These are phyloP conservation scores for Villa cingulata DNA, from an alignment of 2,888 invertebrate species.

Conservation along the genomic window DNA sequence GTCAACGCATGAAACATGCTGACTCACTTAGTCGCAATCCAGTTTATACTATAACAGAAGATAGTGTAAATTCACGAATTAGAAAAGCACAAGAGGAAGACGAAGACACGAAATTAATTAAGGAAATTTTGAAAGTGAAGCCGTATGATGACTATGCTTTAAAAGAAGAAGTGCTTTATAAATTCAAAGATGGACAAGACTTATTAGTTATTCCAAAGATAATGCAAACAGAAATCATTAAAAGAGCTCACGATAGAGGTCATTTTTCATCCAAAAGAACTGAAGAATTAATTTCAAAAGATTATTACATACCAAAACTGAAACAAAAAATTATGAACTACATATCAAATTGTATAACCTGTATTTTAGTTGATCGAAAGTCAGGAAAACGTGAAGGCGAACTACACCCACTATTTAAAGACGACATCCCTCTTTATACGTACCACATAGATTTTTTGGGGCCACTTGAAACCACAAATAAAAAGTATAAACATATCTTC, in stretches of 20 bases:
- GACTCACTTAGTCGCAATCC: neutral
- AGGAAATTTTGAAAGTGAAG: too few species aligned
- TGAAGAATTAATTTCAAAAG: too few species aligned
- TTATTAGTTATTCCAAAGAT: too few species aligned
- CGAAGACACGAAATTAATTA: too few species aligned
- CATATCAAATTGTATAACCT: constrained; percentile 1
- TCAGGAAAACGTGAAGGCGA: constrained; percentile 14
- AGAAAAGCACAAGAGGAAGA: too few species aligned
- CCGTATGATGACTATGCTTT: too few species aligned
- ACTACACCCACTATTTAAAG: constrained; percentile 13
- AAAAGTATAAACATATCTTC: constrained; percentile 20
- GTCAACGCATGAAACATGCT: neutral
- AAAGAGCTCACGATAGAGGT: too few species aligned
- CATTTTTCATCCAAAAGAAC: too few species aligned
- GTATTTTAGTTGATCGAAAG: constrained; percentile 6
- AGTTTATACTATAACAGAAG: neutral
- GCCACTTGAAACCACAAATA: constrained; percentile 21
- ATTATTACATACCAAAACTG: constrained; percentile 1
- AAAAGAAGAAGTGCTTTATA: too few species aligned
- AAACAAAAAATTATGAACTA: neutral
- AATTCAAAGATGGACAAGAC: too few species aligned
- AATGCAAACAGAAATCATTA: too few species aligned
- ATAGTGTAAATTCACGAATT: too few species aligned
- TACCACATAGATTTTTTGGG: constrained; percentile 26
- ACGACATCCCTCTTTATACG: constrained; percentile 14